Base-by-base conservation (phyloP, 2,888 invertebrate species). In the Aethes cnicana region DNA sequence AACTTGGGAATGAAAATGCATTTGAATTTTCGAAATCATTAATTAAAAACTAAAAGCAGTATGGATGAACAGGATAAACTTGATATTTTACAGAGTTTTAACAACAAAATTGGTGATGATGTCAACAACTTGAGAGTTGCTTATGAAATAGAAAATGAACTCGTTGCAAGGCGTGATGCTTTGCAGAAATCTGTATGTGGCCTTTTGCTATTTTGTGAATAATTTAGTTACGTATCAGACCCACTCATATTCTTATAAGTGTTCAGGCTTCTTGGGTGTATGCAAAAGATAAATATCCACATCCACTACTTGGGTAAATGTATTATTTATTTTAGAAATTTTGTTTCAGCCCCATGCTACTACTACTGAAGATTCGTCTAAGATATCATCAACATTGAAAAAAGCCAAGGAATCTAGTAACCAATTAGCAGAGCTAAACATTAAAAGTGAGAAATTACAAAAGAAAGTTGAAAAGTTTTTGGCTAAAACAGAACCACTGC, bases 301-400 rank as follows among this genome's bases (percentile, higher is more conserved):
- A n/a, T n/a, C n/a, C n/a, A n/a, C n/a, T n/a, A n/a, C n/a, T n/a
- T n/a, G n/a, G n/a, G n/a, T n/a, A n/a, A n/a, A n/a, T n/a, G n/a
- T n/a, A n/a, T n/a, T n/a, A n/a, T n/a, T n/a, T n/a, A n/a, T n/a
- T n/a, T n/a, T n/a, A 16, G 9, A 26, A 20, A 43, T 46, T 30
- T 33, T 9, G 47, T 71, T 81, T 16, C 68, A 95, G 94, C 73
- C 95, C 20, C 91, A 92, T 58, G 77, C 92, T 68, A 91, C 90
- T 8, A 93, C 92, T 62, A 86, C 88, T 59, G 91, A 93, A 63
- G 92, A 92, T n/a, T 91, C 92, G 2, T 91, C 92, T 9, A 92
- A 91, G 68, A 84, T 94, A 30, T 91, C 92, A 62, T 80, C 90
- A n/a, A 92, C 93, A 1, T 81, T 94, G n/a, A 84, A 91, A 55